These are phyloP conservation scores for Congeria kusceri DNA, from an alignment of 2,888 invertebrate genomes.

Conservation along the genomic window DNA sequence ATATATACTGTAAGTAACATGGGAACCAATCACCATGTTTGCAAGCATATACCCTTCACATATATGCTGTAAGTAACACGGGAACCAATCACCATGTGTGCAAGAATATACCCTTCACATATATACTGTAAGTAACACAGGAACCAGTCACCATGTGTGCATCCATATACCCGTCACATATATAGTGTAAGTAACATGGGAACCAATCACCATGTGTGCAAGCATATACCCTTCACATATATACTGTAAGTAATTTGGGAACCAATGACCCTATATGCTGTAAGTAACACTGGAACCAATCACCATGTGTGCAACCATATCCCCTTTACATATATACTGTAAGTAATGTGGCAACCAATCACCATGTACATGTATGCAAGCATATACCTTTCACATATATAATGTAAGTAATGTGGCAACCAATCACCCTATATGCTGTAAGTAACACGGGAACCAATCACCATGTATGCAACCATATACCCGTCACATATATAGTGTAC, in stretches of 20 bases:
- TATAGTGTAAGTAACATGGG: too few species aligned
- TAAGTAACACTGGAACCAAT: slow-evolving; percentile 87
- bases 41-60: too few species aligned
- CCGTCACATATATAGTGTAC: too few species aligned
- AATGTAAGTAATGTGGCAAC: too few species aligned
- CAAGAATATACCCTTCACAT: slow-evolving; percentile 98
- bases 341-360: slow-evolving; percentile 60
- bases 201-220: slow-evolving; percentile 94
- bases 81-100: slow-evolving; percentile 94
- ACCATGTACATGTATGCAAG: too few species aligned
- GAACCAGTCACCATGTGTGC: background rate
- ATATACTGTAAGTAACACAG: slow-evolving; percentile 90
- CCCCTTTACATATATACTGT: slow-evolving; percentile 98
- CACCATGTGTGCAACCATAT: slow-evolving; percentile 96
- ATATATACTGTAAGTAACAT: slow-evolving; percentile 92
- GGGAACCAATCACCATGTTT: background rate
- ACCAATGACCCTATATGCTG: too few species aligned
- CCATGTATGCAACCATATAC: too few species aligned
- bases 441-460: slow-evolving; percentile 19
- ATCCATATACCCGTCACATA: too few species aligned
- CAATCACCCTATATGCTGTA: slow-evolving; percentile 98
- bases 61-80: too few species aligned
- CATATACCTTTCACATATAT: too few species aligned
- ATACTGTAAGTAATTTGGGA: slow-evolving; percentile 89
- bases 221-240: slow-evolving; percentile 98